Evolutionary conservation across 2,797 vertebrate genomes (phyloP).

Genomic region (Sorex maritimensis): DNA sequence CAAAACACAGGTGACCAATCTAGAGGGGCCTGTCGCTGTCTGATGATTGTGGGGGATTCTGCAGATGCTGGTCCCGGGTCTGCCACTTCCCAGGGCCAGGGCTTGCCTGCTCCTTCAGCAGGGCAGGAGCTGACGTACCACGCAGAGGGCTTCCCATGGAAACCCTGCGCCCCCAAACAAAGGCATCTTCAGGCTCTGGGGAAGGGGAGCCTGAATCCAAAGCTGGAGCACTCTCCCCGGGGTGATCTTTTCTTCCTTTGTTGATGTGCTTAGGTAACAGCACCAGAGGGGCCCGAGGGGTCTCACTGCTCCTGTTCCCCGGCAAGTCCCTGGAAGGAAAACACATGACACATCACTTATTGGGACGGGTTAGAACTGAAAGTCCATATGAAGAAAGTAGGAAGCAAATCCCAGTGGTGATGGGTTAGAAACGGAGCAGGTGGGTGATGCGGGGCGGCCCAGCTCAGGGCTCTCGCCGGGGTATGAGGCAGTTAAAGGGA

Average conservation of each 20-base stretch:
- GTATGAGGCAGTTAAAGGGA: not conserved
- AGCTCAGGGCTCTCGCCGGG: not conserved
- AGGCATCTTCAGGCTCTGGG: not conserved
- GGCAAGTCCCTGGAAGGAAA: constrained; percentile 83
- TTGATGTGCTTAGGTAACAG: not conserved
- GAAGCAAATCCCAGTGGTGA: not conserved
- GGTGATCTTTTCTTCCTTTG: not conserved
- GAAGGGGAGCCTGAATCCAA: not conserved
- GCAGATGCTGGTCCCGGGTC: not conserved
- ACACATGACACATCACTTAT: not conserved
- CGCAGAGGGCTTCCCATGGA: not conserved
- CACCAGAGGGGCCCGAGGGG: rapidly evolving
- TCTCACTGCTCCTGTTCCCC: constrained; percentile 68
- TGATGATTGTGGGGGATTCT: not conserved
- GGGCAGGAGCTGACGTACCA: not conserved
- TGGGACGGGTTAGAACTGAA: not conserved
- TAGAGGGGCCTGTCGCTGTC: not conserved
- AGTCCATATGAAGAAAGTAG: not conserved
- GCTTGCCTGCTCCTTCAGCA: not conserved
- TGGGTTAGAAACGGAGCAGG: not conserved
- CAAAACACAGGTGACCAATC: not conserved
- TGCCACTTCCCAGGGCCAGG: rapidly evolving
- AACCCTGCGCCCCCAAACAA: not conserved
- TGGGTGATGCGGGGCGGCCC: rapidly evolving
- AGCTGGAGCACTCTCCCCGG: not conserved